phyloP scores from a whole-genome alignment of 2,797 vertebrate genomes.

The Morus bassanus region DNA sequence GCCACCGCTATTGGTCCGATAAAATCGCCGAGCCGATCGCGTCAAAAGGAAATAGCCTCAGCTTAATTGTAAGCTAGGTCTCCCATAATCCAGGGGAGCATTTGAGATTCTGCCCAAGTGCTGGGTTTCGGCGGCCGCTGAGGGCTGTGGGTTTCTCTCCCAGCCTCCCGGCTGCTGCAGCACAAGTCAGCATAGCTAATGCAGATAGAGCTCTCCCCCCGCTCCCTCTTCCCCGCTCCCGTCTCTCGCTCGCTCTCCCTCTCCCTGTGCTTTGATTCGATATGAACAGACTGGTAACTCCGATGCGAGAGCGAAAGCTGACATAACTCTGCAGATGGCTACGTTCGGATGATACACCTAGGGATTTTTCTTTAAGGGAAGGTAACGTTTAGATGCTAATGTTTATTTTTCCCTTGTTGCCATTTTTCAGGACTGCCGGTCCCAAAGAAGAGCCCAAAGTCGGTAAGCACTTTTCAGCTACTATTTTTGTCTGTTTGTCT shows the following conservation, averaged over 20 bases:
- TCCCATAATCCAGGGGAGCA: slow-evolving; percentile 90
- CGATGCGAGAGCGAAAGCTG: slow-evolving; percentile 72
- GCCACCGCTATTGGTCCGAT: slow-evolving; percentile 71
- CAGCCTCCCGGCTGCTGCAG: slow-evolving; percentile 82
- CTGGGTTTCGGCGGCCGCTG: slow-evolving; percentile 76
- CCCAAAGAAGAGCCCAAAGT: slow-evolving; percentile 98
- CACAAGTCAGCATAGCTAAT: slow-evolving; percentile 87
- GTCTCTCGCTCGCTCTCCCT: slow-evolving; percentile 45
- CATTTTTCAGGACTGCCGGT: slow-evolving; percentile 94
- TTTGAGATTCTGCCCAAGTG: slow-evolving; percentile 82
- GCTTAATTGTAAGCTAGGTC: slow-evolving; percentile 93
- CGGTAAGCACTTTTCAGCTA: slow-evolving; percentile 86
- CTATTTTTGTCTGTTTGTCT: slow-evolving; percentile 47
- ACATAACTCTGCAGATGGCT: slow-evolving; percentile 81
- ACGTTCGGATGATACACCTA: slow-evolving; percentile 76
- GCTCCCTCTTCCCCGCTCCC: slow-evolving; percentile 22
- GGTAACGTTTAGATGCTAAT: slow-evolving; percentile 77
- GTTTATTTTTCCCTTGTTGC: slow-evolving; percentile 87
- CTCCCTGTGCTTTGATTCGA: slow-evolving; percentile 75
- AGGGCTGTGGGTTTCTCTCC: slow-evolving; percentile 79
- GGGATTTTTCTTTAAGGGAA: slow-evolving; percentile 73
- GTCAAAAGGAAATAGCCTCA: slow-evolving; percentile 87
- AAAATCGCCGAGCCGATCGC: slow-evolving; percentile 61
- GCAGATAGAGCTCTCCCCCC: slow-evolving; percentile 82
- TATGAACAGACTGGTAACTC: slow-evolving; percentile 80